Evolutionary conservation across 2,113 vertebrate genomes (phyloP), one percentile per base, ranked within the genome.

Genomic region (Tenrec ecaudatus): DNA sequence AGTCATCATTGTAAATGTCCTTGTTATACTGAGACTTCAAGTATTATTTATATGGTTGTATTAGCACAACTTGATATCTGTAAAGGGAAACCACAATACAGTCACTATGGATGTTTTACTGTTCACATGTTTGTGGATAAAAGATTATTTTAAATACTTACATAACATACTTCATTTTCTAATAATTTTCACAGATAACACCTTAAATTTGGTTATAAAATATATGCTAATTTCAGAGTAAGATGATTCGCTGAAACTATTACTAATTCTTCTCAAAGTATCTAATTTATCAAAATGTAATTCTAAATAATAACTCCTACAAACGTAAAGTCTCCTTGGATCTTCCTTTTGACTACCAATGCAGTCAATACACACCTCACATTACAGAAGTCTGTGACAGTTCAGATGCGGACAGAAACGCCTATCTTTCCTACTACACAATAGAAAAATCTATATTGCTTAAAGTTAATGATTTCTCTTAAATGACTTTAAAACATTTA

Each of bases 51-150:
- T 89, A 92, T 75, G 88, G 97, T 87, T 96, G 96, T 89, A 94
- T 95, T 93, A 97, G 92, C 40, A 96, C 95, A 97, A 96, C 91
- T 97, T 96, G 94, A 36, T 96, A 97, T 98, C 98, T 98, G 98
- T 97, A 93, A 96, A 97, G 94, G 97, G 95, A 98, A 97, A 97
- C 90, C 88, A 98, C 79, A 98, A 94, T 90, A 82, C 22, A 58
- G 80, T 96, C 94, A 97, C 90, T 83, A 96, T 95, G 91, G 82
- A 68, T 91, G 81, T 86, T 78, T 60, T 86, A 89, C 62, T 90
- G 2, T 83, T 92, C 85, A 89, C 12, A 81, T 9, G 90, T 62
- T 9, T 94, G 40, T 90, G 85, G 43, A 81, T 82, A 96, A 95
- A 92, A 94, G 43, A 38, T 47, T 90, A 43, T 84, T 78, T 82